Base-by-base conservation (phyloP, 2,888 invertebrate species). In the Caenorhabditis parvicauda region DNA sequence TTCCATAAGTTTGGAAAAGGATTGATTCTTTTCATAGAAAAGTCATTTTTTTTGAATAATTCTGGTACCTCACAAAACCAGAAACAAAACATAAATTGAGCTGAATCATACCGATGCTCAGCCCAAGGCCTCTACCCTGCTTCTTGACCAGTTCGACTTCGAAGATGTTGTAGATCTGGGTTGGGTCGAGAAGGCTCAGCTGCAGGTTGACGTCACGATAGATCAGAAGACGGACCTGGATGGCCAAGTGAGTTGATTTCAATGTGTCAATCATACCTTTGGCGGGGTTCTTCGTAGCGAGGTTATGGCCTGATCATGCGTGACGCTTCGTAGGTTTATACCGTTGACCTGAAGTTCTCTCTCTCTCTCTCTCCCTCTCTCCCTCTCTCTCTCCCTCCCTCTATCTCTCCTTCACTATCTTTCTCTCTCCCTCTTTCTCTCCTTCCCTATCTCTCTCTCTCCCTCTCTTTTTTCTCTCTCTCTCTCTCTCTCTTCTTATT, bases 221-320 rank as follows among this genome's bases (percentile, higher is more conserved):
- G 6, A 98, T 88, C 44, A 89, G 86, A 85, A 96, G 87, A 78
- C 88, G 88, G 25, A 72, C 64, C 64, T 64, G 28, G 19, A 54
- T 7, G 17, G 9, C 9, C 9, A n/a, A 9, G 9, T 32, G 9
- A n/a, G 35, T 32, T 32, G n/a, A n/a, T n/a, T n/a, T n/a, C n/a
- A 9, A 28, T 9, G 17, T 22, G 2, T 24, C 6, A 35, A 3
- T 1, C 6, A 25, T 72, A 93, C 87, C 82, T 88, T 88, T 64
- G 89, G 87, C 70, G 89, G 88, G 54, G 89, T 89, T 84, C 91
- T 89, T 79, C 93, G 87, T 74, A 96, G 87, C 54, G 88, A 86
- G 73, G 90, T 87, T 68, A 90, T 88, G 41, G 93, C 89, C 81
- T 89, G 87, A 65, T 89, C 88, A 77, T 91, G 88, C 46, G 90